Conservation (phyloP, 2,113 vertebrate species). For the Cyphomyrus plagiostoma region DNA sequence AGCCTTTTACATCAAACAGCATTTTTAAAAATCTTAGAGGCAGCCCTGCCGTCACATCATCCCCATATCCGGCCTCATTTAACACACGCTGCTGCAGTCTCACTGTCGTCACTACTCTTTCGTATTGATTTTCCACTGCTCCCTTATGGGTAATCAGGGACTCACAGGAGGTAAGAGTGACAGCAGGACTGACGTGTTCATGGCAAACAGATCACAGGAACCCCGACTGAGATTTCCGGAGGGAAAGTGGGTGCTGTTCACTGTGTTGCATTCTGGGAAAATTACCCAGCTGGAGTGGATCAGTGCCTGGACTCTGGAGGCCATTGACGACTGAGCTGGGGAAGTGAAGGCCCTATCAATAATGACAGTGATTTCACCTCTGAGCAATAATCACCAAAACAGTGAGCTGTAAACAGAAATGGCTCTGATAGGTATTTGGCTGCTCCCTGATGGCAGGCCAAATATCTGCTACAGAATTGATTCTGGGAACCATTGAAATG, state of each 20-base stretch:
- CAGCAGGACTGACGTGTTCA: constrained; percentile 23
- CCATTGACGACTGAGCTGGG: neutral
- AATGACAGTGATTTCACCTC: neutral
- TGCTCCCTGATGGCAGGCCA: neutral
- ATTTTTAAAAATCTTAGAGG: neutral
- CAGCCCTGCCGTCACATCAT: neutral
- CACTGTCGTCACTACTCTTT: constrained; percentile 5
- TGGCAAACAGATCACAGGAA: constrained; percentile 49
- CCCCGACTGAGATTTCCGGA: constrained; percentile 44
- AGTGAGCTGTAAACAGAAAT: neutral
- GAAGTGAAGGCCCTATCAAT: neutral
- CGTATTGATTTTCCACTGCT: constrained; percentile 16
- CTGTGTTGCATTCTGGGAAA: constrained; percentile 35
- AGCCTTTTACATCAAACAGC: constrained; percentile 3
- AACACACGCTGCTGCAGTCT: neutral
- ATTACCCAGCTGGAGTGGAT: constrained; percentile 43
- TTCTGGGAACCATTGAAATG: neutral
- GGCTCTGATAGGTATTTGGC: neutral
- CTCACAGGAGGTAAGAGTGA: constrained; percentile 37
- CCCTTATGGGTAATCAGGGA: constrained; percentile 42
- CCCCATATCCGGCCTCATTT: neutral
- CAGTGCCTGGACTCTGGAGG: neutral
- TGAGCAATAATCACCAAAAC: neutral
- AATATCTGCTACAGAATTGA: no score
- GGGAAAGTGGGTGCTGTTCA: constrained; percentile 32